phyloP scores from a whole-genome alignment of 2,113 vertebrate genomes.

The Eurystomus gularis region DNA sequence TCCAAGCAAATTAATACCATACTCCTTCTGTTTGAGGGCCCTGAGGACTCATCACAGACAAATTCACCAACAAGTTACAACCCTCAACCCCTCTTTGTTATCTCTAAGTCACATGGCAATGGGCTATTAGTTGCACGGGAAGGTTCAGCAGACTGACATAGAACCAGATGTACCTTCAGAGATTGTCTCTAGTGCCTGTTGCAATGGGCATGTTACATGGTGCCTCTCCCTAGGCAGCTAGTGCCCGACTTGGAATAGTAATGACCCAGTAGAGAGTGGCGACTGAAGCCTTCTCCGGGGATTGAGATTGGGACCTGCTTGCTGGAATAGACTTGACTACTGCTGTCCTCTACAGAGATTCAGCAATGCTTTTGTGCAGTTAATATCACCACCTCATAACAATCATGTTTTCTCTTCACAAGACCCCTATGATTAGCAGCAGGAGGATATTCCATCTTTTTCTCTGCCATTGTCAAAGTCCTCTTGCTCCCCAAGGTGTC shows the following conservation, averaged over 20 bases:
- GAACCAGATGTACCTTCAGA: not conserved
- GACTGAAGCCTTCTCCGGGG: not conserved
- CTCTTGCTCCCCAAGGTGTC: not conserved
- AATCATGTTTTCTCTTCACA: not conserved
- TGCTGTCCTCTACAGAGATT: not conserved
- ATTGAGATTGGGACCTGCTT: not conserved
- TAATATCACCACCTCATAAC: not conserved
- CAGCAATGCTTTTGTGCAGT: not conserved
- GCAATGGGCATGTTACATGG: fast-evolving
- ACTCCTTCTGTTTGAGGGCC: not conserved
- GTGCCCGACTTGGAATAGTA: fast-evolving
- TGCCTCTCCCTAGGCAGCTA: not conserved
- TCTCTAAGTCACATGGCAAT: not conserved
- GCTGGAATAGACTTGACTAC: not conserved
- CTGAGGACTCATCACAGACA: not conserved
- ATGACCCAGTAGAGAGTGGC: not conserved
- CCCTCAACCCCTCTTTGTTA: not conserved
- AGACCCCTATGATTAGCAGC: not conserved
- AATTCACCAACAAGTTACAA: not conserved
- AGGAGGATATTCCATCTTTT: not conserved
- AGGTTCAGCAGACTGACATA: not conserved
- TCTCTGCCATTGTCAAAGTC: not conserved
- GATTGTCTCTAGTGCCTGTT: not conserved
- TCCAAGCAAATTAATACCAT: not conserved
- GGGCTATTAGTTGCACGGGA: not conserved